Evolutionary conservation across 2,113 vertebrate genomes (phyloP).

Genomic region (Pavo muticus): DNA sequence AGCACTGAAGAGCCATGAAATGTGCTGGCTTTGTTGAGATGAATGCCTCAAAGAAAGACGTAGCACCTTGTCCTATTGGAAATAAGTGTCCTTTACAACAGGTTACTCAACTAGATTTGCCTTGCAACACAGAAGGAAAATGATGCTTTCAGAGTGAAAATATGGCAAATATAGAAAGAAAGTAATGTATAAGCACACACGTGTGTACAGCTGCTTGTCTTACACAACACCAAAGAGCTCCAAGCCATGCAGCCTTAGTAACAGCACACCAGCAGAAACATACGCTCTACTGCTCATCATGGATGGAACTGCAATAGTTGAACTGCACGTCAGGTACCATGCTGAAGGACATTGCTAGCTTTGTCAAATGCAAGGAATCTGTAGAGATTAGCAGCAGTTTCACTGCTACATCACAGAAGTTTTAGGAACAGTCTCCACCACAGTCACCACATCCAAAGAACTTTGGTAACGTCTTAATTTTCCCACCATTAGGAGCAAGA

Average conservation of each 20-base stretch:
- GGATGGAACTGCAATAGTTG: not conserved
- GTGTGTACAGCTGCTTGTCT: not conserved
- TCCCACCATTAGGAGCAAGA: not conserved
- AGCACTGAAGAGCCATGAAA: not conserved
- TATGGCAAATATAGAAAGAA: not conserved
- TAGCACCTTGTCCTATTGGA: rapidly evolving
- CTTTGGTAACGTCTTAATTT: not conserved
- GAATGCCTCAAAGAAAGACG: not conserved
- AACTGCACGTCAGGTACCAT: not conserved
- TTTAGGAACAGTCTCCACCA: rapidly evolving
- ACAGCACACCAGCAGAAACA: rapidly evolving
- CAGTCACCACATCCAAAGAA: not conserved
- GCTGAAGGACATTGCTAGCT: not conserved
- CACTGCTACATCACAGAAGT: not conserved
- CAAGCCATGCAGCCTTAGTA: rapidly evolving
- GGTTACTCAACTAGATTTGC: not conserved
- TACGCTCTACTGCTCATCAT: rapidly evolving
- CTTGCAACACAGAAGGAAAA: not conserved
- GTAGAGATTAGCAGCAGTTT: rapidly evolving
- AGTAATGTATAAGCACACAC: not conserved
- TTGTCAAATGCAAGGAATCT: no score
- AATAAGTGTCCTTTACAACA: not conserved
- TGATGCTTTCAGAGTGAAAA: not conserved
- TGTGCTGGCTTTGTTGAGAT: not conserved
- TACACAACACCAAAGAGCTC: not conserved